phyloP scores from a whole-genome alignment of 2,888 invertebrate species.

The Andricus curvator region DNA sequence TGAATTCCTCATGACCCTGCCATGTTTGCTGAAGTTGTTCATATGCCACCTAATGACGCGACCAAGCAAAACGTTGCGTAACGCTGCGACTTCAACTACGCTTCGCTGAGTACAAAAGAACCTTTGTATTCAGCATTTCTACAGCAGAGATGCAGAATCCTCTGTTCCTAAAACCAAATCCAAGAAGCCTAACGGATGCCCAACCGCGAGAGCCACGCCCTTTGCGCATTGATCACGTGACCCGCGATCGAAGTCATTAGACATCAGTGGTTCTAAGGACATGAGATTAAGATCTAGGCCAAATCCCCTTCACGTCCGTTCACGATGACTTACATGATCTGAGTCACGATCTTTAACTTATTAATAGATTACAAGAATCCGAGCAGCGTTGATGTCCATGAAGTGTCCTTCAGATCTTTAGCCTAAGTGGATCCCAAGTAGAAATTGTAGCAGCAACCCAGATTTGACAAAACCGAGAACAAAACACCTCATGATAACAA shows the following conservation, averaged over 20 bases:
- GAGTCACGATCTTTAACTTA: neutral
- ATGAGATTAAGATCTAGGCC: neutral
- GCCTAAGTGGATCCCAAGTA: neutral
- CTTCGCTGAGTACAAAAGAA: neutral
- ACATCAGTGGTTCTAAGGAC: neutral
- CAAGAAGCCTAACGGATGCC: neutral
- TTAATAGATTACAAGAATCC: neutral
- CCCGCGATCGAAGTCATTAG: neutral
- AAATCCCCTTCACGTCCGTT: neutral
- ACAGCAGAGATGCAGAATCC: neutral
- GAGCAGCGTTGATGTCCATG: neutral
- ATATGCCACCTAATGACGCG: neutral
- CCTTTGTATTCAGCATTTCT: neutral
- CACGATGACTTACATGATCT: neutral
- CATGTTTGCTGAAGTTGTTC: neutral
- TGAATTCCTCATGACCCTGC: neutral
- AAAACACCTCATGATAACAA: no score
- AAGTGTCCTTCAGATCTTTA: neutral
- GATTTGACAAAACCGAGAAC: no score
- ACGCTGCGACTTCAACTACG: neutral
- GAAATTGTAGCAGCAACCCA: neutral
- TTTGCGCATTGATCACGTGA: neutral
- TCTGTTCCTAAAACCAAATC: neutral
- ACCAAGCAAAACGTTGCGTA: neutral
- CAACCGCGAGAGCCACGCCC: neutral